Percentiles rank a stretch among this genome's conserved stretches.
These are phyloP conservation scores for Hypanus sabinus DNA, from an alignment of 2,113 vertebrate genomes.

Conservation along the genomic window DNA sequence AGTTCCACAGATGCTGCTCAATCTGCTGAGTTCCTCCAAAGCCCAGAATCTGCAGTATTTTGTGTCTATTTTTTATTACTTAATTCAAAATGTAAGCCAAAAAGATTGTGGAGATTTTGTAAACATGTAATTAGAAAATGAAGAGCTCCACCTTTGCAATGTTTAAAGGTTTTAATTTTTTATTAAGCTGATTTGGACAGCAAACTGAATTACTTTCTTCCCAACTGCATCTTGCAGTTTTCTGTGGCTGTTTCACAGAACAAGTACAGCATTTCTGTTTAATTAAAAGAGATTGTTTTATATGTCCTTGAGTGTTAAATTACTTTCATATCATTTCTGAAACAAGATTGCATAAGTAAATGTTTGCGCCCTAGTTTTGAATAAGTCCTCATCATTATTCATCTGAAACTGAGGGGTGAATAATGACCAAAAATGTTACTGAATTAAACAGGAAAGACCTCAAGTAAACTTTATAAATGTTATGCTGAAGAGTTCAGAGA, in stretches of 20 bases:
- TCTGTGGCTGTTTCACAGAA: neutral
- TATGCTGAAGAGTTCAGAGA: neutral
- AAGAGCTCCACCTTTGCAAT: neutral
- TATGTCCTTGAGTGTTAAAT: neutral
- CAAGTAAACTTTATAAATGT: neutral
- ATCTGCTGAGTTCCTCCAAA: too few relatives aligned
- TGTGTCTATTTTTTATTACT: too few relatives aligned
- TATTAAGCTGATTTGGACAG: neutral
- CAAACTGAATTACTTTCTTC: neutral
- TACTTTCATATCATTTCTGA: neutral
- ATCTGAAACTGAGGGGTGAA: neutral
- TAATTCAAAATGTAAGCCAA: neutral
- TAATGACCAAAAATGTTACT: neutral
- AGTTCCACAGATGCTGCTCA: too few relatives aligned
- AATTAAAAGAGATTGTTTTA: neutral
- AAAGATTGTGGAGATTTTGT: neutral
- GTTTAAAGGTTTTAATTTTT: neutral
- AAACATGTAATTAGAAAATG: neutral
- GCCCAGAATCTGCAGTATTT: too few relatives aligned
- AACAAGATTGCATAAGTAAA: neutral
- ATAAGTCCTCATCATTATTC: neutral
- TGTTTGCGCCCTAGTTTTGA: neutral
- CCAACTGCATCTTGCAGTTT: neutral
- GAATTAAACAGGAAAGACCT: slow-evolving; percentile 23
- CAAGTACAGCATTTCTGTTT: neutral